Conservation (phyloP, 2,113 vertebrate species). For the Kryptolebias marmoratus region DNA sequence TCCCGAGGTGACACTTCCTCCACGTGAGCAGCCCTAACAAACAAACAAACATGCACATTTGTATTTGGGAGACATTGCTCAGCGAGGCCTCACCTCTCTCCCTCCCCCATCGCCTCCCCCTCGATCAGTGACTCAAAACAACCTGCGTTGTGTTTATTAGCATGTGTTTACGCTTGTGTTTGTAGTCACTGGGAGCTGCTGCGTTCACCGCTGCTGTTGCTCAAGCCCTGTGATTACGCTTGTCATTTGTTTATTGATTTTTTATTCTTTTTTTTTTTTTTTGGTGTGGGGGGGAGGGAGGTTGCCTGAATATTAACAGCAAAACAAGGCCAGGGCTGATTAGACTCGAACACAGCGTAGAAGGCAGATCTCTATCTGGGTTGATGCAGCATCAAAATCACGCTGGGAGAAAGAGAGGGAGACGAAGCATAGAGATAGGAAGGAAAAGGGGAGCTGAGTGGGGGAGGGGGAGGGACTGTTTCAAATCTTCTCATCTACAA, state of each 20-base stretch:
- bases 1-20: slow-evolving; percentile 52
- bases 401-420: slow-evolving; percentile 39
- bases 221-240: slow-evolving; percentile 66
- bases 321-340: slow-evolving; percentile 71
- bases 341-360: slow-evolving; percentile 58
- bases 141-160: slow-evolving; percentile 55
- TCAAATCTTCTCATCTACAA: slow-evolving; percentile 79
- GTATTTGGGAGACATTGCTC: slow-evolving; percentile 37
- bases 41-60: slow-evolving; percentile 52
- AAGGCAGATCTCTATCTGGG: slow-evolving; percentile 64
- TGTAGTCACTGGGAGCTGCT: slow-evolving; percentile 33
- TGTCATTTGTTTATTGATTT: slow-evolving; percentile 40
- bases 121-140: slow-evolving; percentile 55
- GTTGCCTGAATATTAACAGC: slow-evolving; percentile 69
- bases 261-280: slow-evolving; percentile 38
- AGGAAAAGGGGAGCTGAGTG: slow-evolving; percentile 13
- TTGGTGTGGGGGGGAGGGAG: slow-evolving; percentile 34
- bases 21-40: slow-evolving; percentile 29
- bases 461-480: slow-evolving; percentile 38
- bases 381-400: slow-evolving; percentile 68
- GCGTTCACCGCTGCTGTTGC: slow-evolving; percentile 51
- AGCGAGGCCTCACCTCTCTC: slow-evolving; percentile 9
- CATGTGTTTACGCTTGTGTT: slow-evolving; percentile 62
- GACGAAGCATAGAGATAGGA: slow-evolving; percentile 36
- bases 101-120: not conserved